Percentiles rank a stretch among this genome's conserved stretches.
Conservation (phyloP, 2,113 vertebrate species). For the Hypomesus transpacificus region DNA sequence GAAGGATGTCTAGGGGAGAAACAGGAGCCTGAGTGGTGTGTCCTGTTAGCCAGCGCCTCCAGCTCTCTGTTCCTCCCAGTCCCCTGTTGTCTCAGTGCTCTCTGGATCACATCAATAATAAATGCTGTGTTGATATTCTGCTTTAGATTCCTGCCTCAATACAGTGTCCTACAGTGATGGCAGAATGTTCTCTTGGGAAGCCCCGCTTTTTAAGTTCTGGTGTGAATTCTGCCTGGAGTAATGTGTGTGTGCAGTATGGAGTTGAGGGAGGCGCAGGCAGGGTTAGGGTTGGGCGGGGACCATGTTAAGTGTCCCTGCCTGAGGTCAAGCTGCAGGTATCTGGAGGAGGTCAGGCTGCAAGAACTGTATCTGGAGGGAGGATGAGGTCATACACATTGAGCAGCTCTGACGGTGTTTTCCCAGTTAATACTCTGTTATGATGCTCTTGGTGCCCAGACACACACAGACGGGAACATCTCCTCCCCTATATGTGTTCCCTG, state of each 20-base stretch:
- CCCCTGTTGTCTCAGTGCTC: neutral
- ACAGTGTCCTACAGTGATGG: conserved; percentile 3
- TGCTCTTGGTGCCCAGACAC: too few relatives aligned
- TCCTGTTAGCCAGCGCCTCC: neutral
- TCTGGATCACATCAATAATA: conserved; percentile 14
- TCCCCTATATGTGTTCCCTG: neutral
- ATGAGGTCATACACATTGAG: too few relatives aligned
- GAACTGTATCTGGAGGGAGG: too few relatives aligned
- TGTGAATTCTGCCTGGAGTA: neutral
- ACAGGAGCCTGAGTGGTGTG: neutral
- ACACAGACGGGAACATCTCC: neutral
- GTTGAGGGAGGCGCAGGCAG: too few relatives aligned
- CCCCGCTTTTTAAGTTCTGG: neutral
- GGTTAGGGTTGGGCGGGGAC: too few relatives aligned
- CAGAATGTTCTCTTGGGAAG: neutral
- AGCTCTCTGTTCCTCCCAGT: neutral
- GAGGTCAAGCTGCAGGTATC: too few relatives aligned
- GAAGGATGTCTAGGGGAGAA: conserved; percentile 2
- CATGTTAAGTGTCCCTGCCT: too few relatives aligned
- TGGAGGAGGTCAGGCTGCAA: too few relatives aligned
- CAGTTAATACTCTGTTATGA: too few relatives aligned
- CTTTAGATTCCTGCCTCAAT: neutral
- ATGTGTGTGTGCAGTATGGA: neutral
- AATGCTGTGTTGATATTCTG: conserved; percentile 7
- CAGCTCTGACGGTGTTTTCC: too few relatives aligned